Evolutionary conservation across 64 coral and sea anemone genomes (phyloP), one percentile per base, ranked within the genome.

Genomic region (Porites lutea): DNA sequence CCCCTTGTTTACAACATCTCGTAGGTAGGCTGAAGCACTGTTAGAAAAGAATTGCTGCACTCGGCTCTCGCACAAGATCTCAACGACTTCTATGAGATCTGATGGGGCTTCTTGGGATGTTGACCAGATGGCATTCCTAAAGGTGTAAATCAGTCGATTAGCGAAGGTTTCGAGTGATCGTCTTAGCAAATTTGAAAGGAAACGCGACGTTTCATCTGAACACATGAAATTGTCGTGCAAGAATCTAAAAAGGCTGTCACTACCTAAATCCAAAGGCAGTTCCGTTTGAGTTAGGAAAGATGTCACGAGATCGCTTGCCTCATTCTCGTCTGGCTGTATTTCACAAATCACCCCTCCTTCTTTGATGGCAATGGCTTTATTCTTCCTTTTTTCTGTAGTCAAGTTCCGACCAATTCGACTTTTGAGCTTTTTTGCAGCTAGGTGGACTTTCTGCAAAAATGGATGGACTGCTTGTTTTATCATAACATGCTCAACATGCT

Each of bases 401-500:
- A 11, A 19, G 61, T 50, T 84, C 4, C 16, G 48, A 0, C 62
- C 81, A 14, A 46, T 63, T 18, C 81, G 81, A 5, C 45, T 7
- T 51, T 47, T 69, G 0, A 84, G 61, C 45, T 51, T 67, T 84
- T 84, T 68, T 43, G 81, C 63, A 21, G 8, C 45, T 8, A 18
- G 23, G 61, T 84, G 81, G 47, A 84, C 59, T 0, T 84, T 47
- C 21, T 68, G 14, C 0, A 84, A 49, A 67, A 84, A 84, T 68
- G 81, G 81, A 11, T 84, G 63, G 18, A 84, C 11, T 2, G 16
- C 68, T 84, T 84, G 13, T 10, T 67, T 84, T 4, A 84, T 68
- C 46, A 4, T 84, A 2, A 84, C 81, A 67, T 15, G 49, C 27
- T 84, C 37, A 8, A 84, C 61, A 23, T 84, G 81, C 7, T 84